Conservation (phyloP, 2,113 vertebrate genomes). For the Neodon shergylaensis region DNA sequence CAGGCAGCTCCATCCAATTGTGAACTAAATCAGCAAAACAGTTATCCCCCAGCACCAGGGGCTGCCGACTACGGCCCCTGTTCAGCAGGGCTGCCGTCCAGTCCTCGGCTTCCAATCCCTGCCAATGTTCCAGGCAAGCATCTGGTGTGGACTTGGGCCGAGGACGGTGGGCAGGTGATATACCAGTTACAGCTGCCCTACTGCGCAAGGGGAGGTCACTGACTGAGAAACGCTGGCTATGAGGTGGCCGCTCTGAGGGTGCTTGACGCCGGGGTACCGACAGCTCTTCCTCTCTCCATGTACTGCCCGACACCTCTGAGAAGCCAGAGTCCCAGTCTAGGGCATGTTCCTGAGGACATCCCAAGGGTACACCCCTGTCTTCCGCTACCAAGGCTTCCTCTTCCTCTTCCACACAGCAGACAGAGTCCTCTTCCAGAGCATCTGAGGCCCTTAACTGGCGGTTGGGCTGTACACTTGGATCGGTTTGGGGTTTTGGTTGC, state of each 20-base stretch:
- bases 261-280: slow-evolving; percentile 67
- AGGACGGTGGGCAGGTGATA: slow-evolving; percentile 81
- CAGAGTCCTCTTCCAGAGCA: slow-evolving; percentile 91
- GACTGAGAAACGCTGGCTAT: slow-evolving; percentile 87
- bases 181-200: slow-evolving; percentile 71
- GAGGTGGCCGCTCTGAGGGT: slow-evolving; percentile 82
- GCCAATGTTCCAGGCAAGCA: slow-evolving; percentile 95
- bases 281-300: slow-evolving; percentile 92
- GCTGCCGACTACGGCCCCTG: slow-evolving; percentile 95
- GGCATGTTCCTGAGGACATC: slow-evolving; percentile 89
- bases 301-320: slow-evolving; percentile 91
- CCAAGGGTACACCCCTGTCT: slow-evolving; percentile 79
- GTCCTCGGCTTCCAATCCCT: slow-evolving; percentile 89
- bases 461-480: slow-evolving; percentile 29
- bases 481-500: slow-evolving; percentile 85
- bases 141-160: slow-evolving; percentile 97
- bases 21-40: slow-evolving; percentile 98
- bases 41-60: slow-evolving; percentile 96
- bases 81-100: slow-evolving; percentile 95
- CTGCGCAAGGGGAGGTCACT: slow-evolving; percentile 45
- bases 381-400: slow-evolving; percentile 62
- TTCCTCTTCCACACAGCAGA: slow-evolving; percentile 92
- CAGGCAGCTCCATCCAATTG: slow-evolving; percentile 99
- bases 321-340: slow-evolving; percentile 96
- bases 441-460: slow-evolving; percentile 81